Percentiles rank a stretch among this genome's conserved stretches.
phyloP scores from a whole-genome alignment of 2,888 invertebrate species.

The Punctoribates punctum region DNA sequence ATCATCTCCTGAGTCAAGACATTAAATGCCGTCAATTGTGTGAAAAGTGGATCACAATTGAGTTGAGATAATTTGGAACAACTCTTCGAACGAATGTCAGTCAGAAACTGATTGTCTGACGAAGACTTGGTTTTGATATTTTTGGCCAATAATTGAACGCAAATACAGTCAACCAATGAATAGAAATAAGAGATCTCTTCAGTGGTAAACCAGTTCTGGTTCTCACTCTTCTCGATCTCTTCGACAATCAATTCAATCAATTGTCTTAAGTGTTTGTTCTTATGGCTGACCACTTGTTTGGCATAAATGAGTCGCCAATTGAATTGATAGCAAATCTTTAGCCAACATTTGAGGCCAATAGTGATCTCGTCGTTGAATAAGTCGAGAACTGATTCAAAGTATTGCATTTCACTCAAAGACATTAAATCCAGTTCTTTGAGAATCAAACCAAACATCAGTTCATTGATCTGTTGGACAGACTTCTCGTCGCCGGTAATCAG shows the following conservation, averaged over 20 bases:
- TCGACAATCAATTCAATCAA: background rate
- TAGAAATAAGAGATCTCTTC: slow-evolving; percentile 11
- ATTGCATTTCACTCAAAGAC: background rate
- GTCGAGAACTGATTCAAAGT: slow-evolving; percentile 10
- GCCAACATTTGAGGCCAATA: slow-evolving; percentile 7
- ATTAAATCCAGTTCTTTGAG: slow-evolving; percentile 14
- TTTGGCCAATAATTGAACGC: background rate
- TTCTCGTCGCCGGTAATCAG: background rate
- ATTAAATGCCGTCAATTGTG: slow-evolving; percentile 7
- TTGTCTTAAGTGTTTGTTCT: slow-evolving; percentile 3
- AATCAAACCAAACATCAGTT: background rate
- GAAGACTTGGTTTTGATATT: background rate
- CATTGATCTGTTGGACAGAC: background rate
- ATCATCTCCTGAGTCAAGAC: slow-evolving; percentile 16
- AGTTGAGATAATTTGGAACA: background rate
- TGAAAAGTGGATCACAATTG: background rate
- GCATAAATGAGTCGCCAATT: slow-evolving; percentile 25
- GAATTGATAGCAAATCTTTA: slow-evolving; percentile 23
- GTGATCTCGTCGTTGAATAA: slow-evolving; percentile 15
- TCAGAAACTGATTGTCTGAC: background rate
- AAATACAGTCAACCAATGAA: slow-evolving; percentile 15
- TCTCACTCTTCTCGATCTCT: background rate
- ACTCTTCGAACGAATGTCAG: background rate
- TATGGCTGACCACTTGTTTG: background rate
- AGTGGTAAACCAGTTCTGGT: background rate